phyloP scores from a whole-genome alignment of 2,113 vertebrate species.

The Varanus salvator region DNA sequence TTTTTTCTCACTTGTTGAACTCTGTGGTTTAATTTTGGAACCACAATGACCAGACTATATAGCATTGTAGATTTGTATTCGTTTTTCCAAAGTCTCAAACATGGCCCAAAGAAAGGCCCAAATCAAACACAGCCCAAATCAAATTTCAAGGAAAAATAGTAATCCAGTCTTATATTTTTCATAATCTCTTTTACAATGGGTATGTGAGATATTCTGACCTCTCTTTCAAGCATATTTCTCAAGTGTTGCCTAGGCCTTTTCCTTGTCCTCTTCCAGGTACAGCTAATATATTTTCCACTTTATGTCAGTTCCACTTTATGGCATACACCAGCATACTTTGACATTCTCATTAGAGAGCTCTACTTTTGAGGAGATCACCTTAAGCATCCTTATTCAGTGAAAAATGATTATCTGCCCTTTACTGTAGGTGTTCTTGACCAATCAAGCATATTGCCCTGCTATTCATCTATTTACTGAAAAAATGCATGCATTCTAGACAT shows the following conservation, averaged over 20 bases:
- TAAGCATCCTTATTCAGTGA: slow-evolving; percentile 59
- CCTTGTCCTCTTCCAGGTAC: slow-evolving; percentile 40
- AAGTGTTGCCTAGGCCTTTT: slow-evolving; percentile 58
- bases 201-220: background rate
- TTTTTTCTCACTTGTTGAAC: slow-evolving; percentile 50
- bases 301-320: slow-evolving; percentile 36
- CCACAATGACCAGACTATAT: slow-evolving; percentile 30
- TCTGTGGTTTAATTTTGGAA: slow-evolving; percentile 46
- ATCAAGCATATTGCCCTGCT: slow-evolving; percentile 37
- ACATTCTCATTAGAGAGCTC: slow-evolving; percentile 26
- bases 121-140: background rate
- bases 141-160: slow-evolving; percentile 50
- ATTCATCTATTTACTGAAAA: background rate
- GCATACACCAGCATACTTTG: slow-evolving; percentile 29
- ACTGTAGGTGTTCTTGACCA: slow-evolving; percentile 43
- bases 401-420: slow-evolving; percentile 54
- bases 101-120: slow-evolving; percentile 30
- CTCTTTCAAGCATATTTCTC: slow-evolving; percentile 34
- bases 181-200: slow-evolving; percentile 7
- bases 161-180: slow-evolving; percentile 40
- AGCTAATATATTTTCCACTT: slow-evolving; percentile 60
- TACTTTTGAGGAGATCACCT: background rate
- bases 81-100: slow-evolving; percentile 61
- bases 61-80: slow-evolving; percentile 32
- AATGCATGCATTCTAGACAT: background rate